These are phyloP conservation scores for Meloidogyne floridensis DNA, from an alignment of 1,140 invertebrate species.

Conservation along the genomic window DNA sequence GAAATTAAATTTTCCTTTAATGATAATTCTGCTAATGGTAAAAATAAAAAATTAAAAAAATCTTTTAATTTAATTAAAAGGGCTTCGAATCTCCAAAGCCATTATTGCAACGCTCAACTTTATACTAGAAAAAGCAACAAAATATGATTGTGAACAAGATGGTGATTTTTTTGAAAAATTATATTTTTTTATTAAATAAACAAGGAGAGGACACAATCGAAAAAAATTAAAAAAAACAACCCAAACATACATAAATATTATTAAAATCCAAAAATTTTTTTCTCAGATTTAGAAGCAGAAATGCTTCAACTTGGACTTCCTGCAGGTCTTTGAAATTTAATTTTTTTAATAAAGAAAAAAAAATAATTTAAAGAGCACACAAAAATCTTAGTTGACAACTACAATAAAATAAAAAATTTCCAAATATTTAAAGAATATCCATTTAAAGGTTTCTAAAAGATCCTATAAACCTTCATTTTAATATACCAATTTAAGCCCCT, in stretches of 20 bases:
- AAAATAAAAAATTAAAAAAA: background rate
- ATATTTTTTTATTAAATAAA: too few relatives aligned
- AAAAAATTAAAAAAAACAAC: too few relatives aligned
- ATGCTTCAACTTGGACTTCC: slow-evolving; percentile 50
- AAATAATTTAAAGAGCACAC: slow-evolving; percentile 32
- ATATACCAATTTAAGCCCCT: background rate
- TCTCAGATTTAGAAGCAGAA: slow-evolving; percentile 45
- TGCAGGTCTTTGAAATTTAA: slow-evolving; percentile 21
- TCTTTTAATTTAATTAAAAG: slow-evolving; percentile 26
- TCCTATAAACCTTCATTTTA: too few relatives aligned
- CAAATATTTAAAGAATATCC: slow-evolving; percentile 9
- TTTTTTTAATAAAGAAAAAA: background rate
- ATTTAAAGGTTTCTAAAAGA: slow-evolving; percentile 10
- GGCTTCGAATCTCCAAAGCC: slow-evolving; percentile 41
- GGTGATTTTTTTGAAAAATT: background rate
- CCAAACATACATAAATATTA: too few relatives aligned
- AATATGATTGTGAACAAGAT: slow-evolving; percentile 43
- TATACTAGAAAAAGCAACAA: slow-evolving; percentile 50
- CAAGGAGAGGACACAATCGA: too few relatives aligned
- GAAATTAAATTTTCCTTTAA: background rate
- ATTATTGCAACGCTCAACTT: slow-evolving; percentile 46
- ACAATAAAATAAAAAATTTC: slow-evolving; percentile 16
- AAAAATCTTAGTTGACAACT: slow-evolving; percentile 32
- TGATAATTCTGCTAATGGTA: slow-evolving; percentile 2
- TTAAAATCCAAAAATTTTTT: too few relatives aligned